Base-by-base conservation (phyloP, 2,797 vertebrate species). In the Acanthiza pusilla region DNA sequence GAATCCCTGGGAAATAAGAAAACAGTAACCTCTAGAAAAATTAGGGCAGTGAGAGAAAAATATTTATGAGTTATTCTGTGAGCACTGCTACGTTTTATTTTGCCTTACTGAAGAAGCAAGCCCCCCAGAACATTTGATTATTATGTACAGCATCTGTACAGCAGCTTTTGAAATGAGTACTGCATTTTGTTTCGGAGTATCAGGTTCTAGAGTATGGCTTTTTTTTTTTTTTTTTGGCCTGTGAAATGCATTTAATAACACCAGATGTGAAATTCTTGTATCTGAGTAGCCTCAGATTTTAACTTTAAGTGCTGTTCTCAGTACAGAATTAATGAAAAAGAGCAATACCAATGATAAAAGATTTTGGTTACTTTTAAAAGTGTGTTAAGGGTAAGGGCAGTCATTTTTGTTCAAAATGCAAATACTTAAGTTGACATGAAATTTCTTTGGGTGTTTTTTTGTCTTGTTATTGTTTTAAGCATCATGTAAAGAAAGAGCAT, bases 371-470 rank as follows among this genome's bases (percentile, higher is more conserved):
- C 38, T 57, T 88, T 23, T 1, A 9, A 12, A 67, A 43, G 15
- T 42, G 22, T 43, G 0, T 19, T 70, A 23, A 32, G 12, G 8
- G 3, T 22, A 25, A 61, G 4, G 23, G 7, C 11, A 12, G 10
- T 58, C 0, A 8, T 25, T 81, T 82, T 66, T 76, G 25, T 14
- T 58, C 8, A 36, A 13, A 67, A 18, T 43, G 22, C 30, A 61
- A 71, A 22, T 38, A 34, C 40, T 38, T 62, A 25, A 53, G 26
- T 53, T 71, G 11, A 25, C 0, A 0, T 63, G 6, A 38, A 36
- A 8, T 18, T 55, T 78, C 6, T 45, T 68, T 0, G 2, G 4
- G 2, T 1, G 5, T 12, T 57, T 60, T 27, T 10, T 72, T 42
- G 9, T 76, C 23, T 30, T n/a, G 8, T 57, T 38, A 6, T 9